phyloP scores from a whole-genome alignment of 2,888 invertebrate genomes.

The Magallana nippona region DNA sequence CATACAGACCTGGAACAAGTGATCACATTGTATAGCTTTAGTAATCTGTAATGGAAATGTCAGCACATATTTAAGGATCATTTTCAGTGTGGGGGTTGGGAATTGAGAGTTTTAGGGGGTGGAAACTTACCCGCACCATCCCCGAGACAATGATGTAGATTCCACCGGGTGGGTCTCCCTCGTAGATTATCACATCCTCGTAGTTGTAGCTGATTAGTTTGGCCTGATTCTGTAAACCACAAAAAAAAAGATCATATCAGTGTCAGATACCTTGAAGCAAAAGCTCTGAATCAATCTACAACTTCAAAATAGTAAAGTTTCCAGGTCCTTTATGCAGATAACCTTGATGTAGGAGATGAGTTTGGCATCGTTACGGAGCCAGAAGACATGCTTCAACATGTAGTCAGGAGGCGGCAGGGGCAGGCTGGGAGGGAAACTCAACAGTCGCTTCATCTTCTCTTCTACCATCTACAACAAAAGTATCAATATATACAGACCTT shows the following conservation, averaged over 20 bases:
- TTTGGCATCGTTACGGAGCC: slow-evolving; percentile 74
- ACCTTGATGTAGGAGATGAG: slow-evolving; percentile 77
- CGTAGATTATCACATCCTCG: slow-evolving; percentile 76
- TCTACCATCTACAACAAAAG: slow-evolving; percentile 80
- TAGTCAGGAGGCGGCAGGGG: slow-evolving; percentile 77
- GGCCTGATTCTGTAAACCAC: slow-evolving; percentile 69
- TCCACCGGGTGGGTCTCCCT: slow-evolving; percentile 78
- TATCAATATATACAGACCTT: too few relatives aligned
- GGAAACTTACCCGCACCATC: slow-evolving; percentile 77
- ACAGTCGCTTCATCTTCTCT: slow-evolving; percentile 81
- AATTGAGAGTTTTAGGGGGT: background rate
- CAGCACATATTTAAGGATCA: background rate
- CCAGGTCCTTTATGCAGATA: background rate
- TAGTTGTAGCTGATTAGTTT: slow-evolving; percentile 74
- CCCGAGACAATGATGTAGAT: slow-evolving; percentile 81
- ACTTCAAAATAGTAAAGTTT: too few relatives aligned
- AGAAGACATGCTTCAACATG: slow-evolving; percentile 75
- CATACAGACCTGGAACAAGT: slow-evolving; percentile 1
- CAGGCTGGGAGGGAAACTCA: slow-evolving; percentile 76
- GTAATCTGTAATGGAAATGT: background rate
- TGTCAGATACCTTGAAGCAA: background rate
- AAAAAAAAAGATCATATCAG: background rate
- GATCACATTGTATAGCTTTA: slow-evolving; percentile 13
- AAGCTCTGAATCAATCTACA: too few relatives aligned
- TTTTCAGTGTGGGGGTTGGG: background rate